A percentile compares a stretch with the other conserved stretches of the same genome.
phyloP scores from a whole-genome alignment of 2,888 invertebrate species.

The Microdon myrmicae region DNA sequence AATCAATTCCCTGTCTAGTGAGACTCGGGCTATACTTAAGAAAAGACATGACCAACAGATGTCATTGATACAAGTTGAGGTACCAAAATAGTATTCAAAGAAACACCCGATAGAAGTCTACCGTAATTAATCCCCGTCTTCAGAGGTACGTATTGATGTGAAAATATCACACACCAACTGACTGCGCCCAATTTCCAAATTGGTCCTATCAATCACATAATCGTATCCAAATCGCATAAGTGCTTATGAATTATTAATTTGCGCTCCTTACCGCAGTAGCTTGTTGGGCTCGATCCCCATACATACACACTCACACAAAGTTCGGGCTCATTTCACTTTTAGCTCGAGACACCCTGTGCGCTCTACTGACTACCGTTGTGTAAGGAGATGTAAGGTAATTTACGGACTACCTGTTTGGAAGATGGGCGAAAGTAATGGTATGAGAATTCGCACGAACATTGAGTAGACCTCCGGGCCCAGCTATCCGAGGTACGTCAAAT shows the following conservation, averaged over 20 bases:
- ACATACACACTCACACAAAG: slow-evolving; percentile 7
- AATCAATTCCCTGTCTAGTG: too few species aligned
- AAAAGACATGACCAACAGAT: slow-evolving; percentile 9
- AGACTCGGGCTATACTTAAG: too few species aligned
- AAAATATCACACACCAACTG: not conserved
- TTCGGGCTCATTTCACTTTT: not conserved
- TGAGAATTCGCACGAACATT: not conserved
- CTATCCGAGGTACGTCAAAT: slow-evolving; percentile 31
- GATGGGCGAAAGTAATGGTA: slow-evolving; percentile 24
- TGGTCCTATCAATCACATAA: slow-evolving; percentile 8
- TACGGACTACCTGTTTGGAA: slow-evolving; percentile 5
- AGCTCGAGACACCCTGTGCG: slow-evolving; percentile 1
- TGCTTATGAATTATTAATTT: slow-evolving; percentile 34
- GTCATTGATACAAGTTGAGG: slow-evolving; percentile 2
- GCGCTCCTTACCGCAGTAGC: slow-evolving; percentile 13
- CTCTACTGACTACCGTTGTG: slow-evolving; percentile 2
- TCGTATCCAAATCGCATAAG: slow-evolving; percentile 14
- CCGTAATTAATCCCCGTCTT: slow-evolving; percentile 22
- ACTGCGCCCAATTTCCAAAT: slow-evolving; percentile 8
- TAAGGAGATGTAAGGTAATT: slow-evolving; percentile 8
- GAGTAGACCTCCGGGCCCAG: slow-evolving; percentile 10
- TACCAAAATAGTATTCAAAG: not conserved
- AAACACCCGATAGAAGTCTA: slow-evolving; percentile 4
- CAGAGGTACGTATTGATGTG: slow-evolving; percentile 1
- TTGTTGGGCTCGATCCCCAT: not conserved